Evolutionary conservation across 2,113 vertebrate species (phyloP).

Genomic region (Daphoenositta chrysoptera): DNA sequence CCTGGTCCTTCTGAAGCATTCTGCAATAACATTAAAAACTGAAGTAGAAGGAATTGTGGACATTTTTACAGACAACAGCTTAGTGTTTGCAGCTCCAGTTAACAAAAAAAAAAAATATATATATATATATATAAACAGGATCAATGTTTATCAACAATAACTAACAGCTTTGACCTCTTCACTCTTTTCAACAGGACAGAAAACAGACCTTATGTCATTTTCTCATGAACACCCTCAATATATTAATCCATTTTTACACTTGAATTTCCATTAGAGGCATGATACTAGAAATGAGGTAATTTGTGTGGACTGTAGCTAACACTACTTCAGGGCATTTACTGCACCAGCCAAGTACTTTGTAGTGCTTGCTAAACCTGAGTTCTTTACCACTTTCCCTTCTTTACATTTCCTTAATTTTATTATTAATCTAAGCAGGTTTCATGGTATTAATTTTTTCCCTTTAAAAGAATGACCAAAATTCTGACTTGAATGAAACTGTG

Average conservation of each 20-base stretch:
- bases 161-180: neutral
- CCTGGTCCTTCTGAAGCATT: neutral
- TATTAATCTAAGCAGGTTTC: neutral
- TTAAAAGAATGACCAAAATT: neutral
- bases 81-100: neutral
- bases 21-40: neutral
- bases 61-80: neutral
- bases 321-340: neutral
- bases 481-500: neutral
- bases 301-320: neutral
- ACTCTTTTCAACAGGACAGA: neutral
- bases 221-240: neutral
- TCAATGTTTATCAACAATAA: neutral
- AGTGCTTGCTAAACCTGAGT: neutral
- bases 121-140: neutral
- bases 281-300: neutral
- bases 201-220: neutral
- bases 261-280: neutral
- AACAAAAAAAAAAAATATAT: accelerated
- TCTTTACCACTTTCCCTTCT: neutral
- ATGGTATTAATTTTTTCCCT: neutral
- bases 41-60: neutral
- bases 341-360: neutral
- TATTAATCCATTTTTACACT: neutral
- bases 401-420: neutral